Percentiles rank a stretch among this genome's conserved stretches.
Evolutionary conservation across 2,888 invertebrate species (phyloP).

Genomic region (Tenthredo notha): DNA sequence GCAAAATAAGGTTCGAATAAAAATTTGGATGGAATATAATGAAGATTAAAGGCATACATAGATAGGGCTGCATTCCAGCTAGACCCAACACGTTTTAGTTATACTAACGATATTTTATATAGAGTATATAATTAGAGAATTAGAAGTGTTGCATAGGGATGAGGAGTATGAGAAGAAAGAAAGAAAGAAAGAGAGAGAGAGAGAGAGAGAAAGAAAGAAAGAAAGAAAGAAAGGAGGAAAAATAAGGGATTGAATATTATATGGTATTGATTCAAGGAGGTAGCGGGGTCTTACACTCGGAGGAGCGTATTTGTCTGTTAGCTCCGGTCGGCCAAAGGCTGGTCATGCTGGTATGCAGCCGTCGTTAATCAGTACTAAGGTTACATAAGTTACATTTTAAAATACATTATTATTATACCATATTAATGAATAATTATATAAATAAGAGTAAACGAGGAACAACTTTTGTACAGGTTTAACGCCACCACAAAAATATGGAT

Average conservation of each 20-base stretch:
- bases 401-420: slow-evolving; percentile 70
- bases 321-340: slow-evolving; percentile 77
- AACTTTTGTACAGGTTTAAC: slow-evolving; percentile 73
- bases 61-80: slow-evolving; percentile 77
- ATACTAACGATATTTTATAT: slow-evolving; percentile 78
- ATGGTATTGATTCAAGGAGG: slow-evolving; percentile 55
- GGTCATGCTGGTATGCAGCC: slow-evolving; percentile 78
- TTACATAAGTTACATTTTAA: slow-evolving; percentile 78
- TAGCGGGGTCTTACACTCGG: slow-evolving; percentile 72
- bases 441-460: slow-evolving; percentile 68
- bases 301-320: slow-evolving; percentile 78
- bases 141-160: slow-evolving; percentile 73
- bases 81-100: slow-evolving; percentile 77
- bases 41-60: slow-evolving; percentile 63
- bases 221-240: slow-evolving; percentile 4
- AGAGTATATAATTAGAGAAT: slow-evolving; percentile 78
- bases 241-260: slow-evolving; percentile 48
- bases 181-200: slow-evolving; percentile 42
- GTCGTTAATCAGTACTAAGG: slow-evolving; percentile 77
- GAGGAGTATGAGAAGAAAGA: slow-evolving; percentile 55
- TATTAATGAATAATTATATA: slow-evolving; percentile 63
- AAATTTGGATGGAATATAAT: slow-evolving; percentile 57
- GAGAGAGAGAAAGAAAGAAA: neutral
- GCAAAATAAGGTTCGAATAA: slow-evolving; percentile 42
- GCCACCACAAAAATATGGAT: slow-evolving; percentile 60